Conservation (phyloP, 2,888 invertebrate genomes). For the Saturnia japonica region DNA sequence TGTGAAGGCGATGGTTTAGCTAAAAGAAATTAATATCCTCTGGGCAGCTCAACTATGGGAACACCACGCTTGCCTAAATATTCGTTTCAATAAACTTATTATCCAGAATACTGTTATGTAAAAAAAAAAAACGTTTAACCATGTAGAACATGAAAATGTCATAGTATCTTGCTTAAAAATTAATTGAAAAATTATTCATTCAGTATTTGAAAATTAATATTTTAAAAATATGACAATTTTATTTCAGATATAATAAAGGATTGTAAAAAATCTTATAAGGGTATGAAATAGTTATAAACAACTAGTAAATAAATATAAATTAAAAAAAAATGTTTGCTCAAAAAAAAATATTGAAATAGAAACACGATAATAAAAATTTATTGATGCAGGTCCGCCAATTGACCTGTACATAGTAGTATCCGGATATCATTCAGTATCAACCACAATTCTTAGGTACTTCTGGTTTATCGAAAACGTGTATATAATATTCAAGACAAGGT, state of each 20-base stretch:
- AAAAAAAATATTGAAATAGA: too few relatives aligned
- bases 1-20: slow-evolving; percentile 40
- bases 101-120: too few relatives aligned
- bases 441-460: background rate
- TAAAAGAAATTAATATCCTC: slow-evolving; percentile 2
- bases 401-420: too few relatives aligned
- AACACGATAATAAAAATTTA: too few relatives aligned
- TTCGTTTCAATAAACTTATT: background rate
- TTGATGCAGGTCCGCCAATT: background rate
- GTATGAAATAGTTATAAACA: background rate
- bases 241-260: background rate
- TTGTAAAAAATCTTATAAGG: background rate
- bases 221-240: background rate
- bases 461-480: background rate
- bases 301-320: background rate
- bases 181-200: background rate
- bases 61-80: background rate
- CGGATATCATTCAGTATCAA: too few relatives aligned
- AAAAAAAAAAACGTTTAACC: background rate
- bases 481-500: background rate
- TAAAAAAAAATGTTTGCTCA: too few relatives aligned
- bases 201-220: background rate
- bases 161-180: background rate
- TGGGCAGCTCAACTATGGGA: background rate
- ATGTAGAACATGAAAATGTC: background rate